phyloP scores from a whole-genome alignment of 1,140 invertebrate genomes.

The Nasonia longicornis region DNA sequence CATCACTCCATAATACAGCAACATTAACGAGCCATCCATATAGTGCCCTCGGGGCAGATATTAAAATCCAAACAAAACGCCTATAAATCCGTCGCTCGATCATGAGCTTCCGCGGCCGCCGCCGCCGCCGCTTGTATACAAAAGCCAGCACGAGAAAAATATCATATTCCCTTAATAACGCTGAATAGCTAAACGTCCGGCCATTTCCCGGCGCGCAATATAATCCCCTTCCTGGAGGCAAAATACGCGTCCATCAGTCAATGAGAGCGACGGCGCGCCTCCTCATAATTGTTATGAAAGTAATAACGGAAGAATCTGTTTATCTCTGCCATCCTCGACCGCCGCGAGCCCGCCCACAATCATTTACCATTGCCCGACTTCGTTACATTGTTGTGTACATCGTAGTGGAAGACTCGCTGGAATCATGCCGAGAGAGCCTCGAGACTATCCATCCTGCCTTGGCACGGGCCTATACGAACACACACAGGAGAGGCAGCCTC shows the following conservation, averaged over 20 bases:
- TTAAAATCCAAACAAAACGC: no score
- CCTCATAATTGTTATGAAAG: slow-evolving; percentile 37
- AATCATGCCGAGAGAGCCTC: not conserved
- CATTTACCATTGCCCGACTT: slow-evolving; percentile 17
- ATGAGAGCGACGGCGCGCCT: not conserved
- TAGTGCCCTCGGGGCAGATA: no score
- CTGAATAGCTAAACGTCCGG: not conserved
- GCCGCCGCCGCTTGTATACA: no score
- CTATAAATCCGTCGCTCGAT: no score
- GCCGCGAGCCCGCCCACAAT: not conserved
- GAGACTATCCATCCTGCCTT: slow-evolving; percentile 10
- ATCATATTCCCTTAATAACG: not conserved
- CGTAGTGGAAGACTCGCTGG: not conserved
- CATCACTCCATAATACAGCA: no score
- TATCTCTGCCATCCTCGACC: slow-evolving; percentile 12
- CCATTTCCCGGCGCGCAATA: not conserved
- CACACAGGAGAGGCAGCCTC: not conserved
- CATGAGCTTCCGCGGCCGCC: no score
- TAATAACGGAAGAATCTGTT: slow-evolving; percentile 24
- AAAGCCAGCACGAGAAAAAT: not conserved
- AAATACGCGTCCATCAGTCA: slow-evolving; percentile 8
- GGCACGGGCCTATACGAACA: not conserved
- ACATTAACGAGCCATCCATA: no score
- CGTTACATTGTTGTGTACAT: not conserved
- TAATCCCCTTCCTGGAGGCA: no score